These are phyloP conservation scores for Leucoptera coffeella DNA, from an alignment of 2,888 invertebrate genomes.

Conservation along the genomic window DNA sequence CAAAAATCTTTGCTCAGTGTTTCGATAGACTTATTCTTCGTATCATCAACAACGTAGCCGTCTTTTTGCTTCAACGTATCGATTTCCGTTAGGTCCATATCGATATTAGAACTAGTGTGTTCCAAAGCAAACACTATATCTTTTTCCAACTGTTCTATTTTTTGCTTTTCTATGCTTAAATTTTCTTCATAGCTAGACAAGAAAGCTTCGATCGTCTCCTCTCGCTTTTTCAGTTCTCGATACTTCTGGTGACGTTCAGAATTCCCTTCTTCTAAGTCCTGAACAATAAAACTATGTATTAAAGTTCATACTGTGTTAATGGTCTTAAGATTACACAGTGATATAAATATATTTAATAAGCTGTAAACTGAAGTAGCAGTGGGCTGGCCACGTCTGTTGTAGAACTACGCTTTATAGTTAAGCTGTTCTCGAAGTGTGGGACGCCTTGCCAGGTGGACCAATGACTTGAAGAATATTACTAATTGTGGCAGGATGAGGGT, in stretches of 20 bases:
- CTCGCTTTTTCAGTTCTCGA: constrained; percentile 70
- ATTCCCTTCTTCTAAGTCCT: constrained; percentile 63
- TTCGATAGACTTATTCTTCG: constrained; percentile 41
- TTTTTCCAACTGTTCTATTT: constrained; percentile 56
- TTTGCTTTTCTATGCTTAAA: constrained; percentile 57
- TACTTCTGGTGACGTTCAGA: constrained; percentile 74
- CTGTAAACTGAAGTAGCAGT: too few species aligned
- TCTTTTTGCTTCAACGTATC: constrained; percentile 41
- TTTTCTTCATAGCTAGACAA: constrained; percentile 59
- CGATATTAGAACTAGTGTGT: constrained; percentile 59
- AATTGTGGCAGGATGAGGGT: too few species aligned
- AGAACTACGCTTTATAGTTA: too few species aligned
- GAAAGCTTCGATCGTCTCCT: constrained; percentile 76
- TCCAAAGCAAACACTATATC: constrained; percentile 60
- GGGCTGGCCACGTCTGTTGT: too few species aligned
- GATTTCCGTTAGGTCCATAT: constrained; percentile 55
- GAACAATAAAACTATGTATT: constrained; percentile 6
- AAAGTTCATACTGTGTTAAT: too few species aligned
- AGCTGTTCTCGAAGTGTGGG: too few species aligned
- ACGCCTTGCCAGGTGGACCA: too few species aligned
- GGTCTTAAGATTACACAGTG: too few species aligned
- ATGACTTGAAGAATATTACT: too few species aligned
- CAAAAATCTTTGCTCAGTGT: constrained; percentile 37
- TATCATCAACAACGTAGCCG: constrained; percentile 41
- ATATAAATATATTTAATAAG: too few species aligned